Evolutionary conservation across 2,113 vertebrate genomes (phyloP).

Genomic region (Columbina picui): DNA sequence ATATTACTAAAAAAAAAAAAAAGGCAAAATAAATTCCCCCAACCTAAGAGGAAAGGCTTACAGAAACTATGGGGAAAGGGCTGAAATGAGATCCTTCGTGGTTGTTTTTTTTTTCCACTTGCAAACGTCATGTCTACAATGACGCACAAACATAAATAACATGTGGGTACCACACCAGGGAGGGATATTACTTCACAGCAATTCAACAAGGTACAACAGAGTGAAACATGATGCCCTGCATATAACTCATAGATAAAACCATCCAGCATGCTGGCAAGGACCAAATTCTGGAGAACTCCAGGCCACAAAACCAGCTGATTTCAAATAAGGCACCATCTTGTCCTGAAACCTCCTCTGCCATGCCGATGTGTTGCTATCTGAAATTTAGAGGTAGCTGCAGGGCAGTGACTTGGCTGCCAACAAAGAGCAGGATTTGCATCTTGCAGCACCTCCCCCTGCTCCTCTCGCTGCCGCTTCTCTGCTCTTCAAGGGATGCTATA

Average conservation of each 20-base stretch:
- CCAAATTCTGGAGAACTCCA: background rate
- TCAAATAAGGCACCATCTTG: background rate
- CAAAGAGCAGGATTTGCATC: background rate
- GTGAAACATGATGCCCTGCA: background rate
- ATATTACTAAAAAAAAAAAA: background rate
- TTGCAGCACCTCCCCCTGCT: accelerated
- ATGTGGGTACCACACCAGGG: background rate
- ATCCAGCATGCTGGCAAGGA: background rate
- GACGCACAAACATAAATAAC: background rate
- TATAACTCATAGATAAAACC: background rate
- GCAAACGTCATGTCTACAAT: background rate
- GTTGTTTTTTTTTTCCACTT: background rate
- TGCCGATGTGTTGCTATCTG: background rate
- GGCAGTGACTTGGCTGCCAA: background rate
- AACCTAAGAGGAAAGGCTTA: background rate
- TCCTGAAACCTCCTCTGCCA: background rate
- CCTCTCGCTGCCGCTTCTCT: background rate
- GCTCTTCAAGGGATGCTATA: background rate
- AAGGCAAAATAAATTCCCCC: background rate
- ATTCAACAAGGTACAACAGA: background rate
- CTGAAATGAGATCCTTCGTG: background rate
- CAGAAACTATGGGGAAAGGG: background rate
- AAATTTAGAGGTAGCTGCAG: background rate
- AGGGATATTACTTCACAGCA: background rate
- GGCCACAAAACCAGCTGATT: background rate